These are phyloP conservation scores for Polypterus bichir DNA, from an alignment of 2,113 vertebrate genomes.

Conservation along the genomic window DNA sequence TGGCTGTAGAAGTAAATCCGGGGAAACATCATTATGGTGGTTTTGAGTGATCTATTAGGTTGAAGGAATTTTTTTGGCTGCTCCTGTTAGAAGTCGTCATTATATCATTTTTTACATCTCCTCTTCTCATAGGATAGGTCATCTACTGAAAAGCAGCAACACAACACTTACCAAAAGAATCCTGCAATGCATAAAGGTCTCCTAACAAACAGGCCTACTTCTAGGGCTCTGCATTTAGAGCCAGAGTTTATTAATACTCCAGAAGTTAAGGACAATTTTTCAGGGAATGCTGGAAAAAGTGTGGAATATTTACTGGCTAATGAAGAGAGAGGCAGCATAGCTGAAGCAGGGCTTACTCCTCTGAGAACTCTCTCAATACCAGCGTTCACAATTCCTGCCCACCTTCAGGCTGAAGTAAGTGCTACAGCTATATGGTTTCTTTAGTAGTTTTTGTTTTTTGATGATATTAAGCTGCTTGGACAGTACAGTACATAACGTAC, in stretches of 20 bases:
- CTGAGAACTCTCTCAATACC: conserved; percentile 24
- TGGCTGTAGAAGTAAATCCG: too few relatives aligned
- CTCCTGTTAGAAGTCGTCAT: too few relatives aligned
- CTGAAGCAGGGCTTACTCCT: conserved; percentile 32
- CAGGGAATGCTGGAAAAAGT: conserved; percentile 36
- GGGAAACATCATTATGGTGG: too few relatives aligned
- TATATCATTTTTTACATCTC: too few relatives aligned
- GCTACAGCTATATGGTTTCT: neutral
- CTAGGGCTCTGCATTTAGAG: conserved; percentile 43
- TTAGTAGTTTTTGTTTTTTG: neutral
- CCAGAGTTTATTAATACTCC: conserved; percentile 42
- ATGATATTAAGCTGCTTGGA: too few relatives aligned
- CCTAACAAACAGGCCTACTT: conserved; percentile 30
- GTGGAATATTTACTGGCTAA: conserved; percentile 43
- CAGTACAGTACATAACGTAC: too few relatives aligned
- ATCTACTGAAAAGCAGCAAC: conserved; percentile 30
- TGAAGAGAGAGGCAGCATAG: conserved; percentile 28
- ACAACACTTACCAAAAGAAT: conserved; percentile 40
- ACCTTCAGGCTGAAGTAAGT: conserved; percentile 39
- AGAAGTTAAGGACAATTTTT: conserved; percentile 16
- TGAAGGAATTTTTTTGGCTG: too few relatives aligned
- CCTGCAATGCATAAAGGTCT: conserved; percentile 31
- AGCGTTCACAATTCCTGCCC: conserved; percentile 36
- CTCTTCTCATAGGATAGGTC: conserved; percentile 32
- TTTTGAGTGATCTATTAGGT: too few relatives aligned